phyloP scores from a whole-genome alignment of 2,113 vertebrate species.

The Python bivittatus region DNA sequence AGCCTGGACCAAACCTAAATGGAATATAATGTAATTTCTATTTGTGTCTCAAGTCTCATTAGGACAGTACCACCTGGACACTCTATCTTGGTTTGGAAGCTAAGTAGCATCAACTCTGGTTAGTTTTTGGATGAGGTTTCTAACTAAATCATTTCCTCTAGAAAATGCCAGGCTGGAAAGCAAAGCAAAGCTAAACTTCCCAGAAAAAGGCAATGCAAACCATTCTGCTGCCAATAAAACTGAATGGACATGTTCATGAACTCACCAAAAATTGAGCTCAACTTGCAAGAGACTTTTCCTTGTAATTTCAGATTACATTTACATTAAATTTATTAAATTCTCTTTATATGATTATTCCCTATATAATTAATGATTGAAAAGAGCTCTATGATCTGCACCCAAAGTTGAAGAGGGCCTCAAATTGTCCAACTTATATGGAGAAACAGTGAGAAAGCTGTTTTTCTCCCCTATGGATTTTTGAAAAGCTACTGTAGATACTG shows the following conservation, averaged over 20 bases:
- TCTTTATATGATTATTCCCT: neutral
- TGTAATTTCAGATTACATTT: neutral
- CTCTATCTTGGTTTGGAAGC: neutral
- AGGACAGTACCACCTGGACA: neutral
- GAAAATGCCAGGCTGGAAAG: neutral
- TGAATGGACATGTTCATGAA: neutral
- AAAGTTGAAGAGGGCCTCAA: neutral
- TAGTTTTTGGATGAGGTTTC: neutral
- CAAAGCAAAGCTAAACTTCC: neutral
- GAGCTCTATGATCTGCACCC: neutral
- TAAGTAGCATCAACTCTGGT: neutral
- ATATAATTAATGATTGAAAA: neutral
- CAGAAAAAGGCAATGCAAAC: neutral
- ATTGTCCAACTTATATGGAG: neutral
- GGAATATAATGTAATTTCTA: neutral
- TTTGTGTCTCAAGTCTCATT: neutral
- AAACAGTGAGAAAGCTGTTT: neutral
- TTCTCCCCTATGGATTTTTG: neutral
- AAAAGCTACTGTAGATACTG: neutral
- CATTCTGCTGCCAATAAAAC: neutral
- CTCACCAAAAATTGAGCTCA: neutral
- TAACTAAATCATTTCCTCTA: too few species aligned
- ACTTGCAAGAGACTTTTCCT: neutral
- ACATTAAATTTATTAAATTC: neutral
- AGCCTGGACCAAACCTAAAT: neutral